Evolutionary conservation across 37 sponge, comb jelly and placozoan species (phyloP).

Genomic region (Mnemiopsis leidyi): DNA sequence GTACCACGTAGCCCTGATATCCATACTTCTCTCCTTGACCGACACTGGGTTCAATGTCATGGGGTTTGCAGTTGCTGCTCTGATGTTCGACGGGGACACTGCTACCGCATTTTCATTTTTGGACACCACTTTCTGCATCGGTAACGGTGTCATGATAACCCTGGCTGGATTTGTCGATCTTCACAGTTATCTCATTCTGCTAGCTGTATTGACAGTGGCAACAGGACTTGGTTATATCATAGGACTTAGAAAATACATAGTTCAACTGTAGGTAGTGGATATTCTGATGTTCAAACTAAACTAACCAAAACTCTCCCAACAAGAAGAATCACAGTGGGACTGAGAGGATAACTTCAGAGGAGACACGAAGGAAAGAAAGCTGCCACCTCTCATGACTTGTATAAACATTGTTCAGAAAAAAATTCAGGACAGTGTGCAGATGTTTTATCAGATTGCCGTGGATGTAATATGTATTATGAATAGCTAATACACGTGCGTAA

Average conservation of each 20-base stretch:
- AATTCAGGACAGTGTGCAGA: no score
- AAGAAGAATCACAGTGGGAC: no score
- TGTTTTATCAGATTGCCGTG: no score
- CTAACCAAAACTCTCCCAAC: no score
- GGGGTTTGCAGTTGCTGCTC: conserved; percentile 15
- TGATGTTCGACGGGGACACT: conserved; percentile 46
- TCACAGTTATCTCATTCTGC: neutral
- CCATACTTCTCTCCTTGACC: conserved; percentile 18
- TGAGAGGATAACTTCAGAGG: no score
- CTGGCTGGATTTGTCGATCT: conserved; percentile 10
- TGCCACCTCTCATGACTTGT: no score
- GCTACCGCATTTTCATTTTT: neutral
- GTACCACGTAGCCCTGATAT: neutral
- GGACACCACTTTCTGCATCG: conserved; percentile 3
- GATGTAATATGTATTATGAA: no score
- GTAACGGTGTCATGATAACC: conserved; percentile 16
- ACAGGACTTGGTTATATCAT: conserved; percentile 13
- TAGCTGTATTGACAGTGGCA: neutral
- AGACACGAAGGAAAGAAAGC: no score
- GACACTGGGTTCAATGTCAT: conserved; percentile 28
- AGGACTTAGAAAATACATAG: neutral
- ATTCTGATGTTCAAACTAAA: no score
- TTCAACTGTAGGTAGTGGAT: conserved; percentile 14
- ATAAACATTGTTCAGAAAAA: no score
- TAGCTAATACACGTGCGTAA: no score